Evolutionary conservation across 1,140 invertebrate genomes (phyloP), one percentile per base, ranked within the genome.

Genomic region (Condylostylus longicornis): DNA sequence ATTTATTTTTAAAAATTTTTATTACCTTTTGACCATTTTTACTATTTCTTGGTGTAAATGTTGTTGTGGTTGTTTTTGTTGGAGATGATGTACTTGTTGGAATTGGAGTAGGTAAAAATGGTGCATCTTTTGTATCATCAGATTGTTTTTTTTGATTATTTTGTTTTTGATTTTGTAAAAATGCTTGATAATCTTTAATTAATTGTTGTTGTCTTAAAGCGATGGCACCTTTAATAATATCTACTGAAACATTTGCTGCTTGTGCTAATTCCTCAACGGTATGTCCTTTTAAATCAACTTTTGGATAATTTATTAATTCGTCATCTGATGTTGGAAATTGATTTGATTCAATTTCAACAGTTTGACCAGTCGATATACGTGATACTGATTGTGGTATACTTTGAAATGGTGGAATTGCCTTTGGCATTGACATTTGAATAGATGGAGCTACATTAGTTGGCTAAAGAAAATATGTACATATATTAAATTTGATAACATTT

Each of bases 191-290:
- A 39, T 56, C 57, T 5, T 55, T 67, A 41, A 75, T 54, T 17
- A 77, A 46, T 46, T 79, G 75, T 45, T 80, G 76, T 34, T 79
- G 75, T 25, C 74, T 65, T 31, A 78, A 49, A 10, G 71, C 64
- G 38, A 82, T 77, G 1, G 79, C 78, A 13, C 77, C 69, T 45
- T 79, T 75, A 2, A 82, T 66, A 6, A 77, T 75, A 36, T 80
- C 77, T 41, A 79, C 69, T 0, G 74, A 79, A 21, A 82, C 73
- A 46, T 82, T 82, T 10, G 77, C 77, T 1, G 77, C 77, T 29
- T 71, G 63, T 0, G 72, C 68, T 2, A 75, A 53, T 55, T 71
- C 49, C 60, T 64, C 38, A 42, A 74, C 35, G 42, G 67, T 60
- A 48, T 70, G 69, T 51, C 70, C 45, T 54, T 65, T 51, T 49